Conservation (phyloP, 2,888 invertebrate genomes). For the Polyploca ridens region DNA sequence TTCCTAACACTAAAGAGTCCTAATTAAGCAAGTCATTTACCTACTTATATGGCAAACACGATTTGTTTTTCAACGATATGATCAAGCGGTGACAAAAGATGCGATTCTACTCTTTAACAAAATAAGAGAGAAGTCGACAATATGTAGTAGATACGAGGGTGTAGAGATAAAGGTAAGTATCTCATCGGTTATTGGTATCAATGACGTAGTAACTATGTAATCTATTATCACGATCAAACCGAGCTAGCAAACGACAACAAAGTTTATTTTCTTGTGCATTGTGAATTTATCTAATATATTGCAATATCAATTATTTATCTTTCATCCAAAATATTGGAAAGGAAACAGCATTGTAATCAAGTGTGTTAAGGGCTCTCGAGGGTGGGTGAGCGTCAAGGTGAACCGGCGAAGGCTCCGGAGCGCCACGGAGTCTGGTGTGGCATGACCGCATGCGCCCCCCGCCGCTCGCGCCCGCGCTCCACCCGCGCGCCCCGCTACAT, state of each 20-base stretch:
- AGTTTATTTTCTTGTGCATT: too few relatives aligned
- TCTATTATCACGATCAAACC: not conserved
- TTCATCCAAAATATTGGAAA: not conserved
- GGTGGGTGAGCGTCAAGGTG: constrained; percentile 69
- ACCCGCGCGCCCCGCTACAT: constrained; percentile 22
- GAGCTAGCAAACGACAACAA: not conserved
- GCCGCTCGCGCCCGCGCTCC: constrained; percentile 29
- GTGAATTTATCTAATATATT: too few relatives aligned
- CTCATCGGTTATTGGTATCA: not conserved
- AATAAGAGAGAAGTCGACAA: not conserved
- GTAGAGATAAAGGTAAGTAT: not conserved
- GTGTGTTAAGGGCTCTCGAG: constrained; percentile 28
- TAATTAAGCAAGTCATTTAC: constrained; percentile 21
- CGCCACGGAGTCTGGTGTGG: constrained; percentile 71
- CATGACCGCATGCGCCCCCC: constrained; percentile 24
- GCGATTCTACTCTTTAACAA: not conserved
- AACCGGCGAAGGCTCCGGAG: constrained; percentile 59
- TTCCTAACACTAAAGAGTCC: constrained; percentile 21
- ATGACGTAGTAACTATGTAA: not conserved
- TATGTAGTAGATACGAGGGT: not conserved
- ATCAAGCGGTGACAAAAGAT: not conserved
- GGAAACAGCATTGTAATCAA: not conserved
- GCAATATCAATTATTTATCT: not conserved
- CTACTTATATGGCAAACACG: constrained; percentile 11
- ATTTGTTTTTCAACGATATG: not conserved